Percentiles rank a stretch among this genome's conserved stretches.
phyloP scores from a whole-genome alignment of 2,888 invertebrate species.

The Apeira syringaria region DNA sequence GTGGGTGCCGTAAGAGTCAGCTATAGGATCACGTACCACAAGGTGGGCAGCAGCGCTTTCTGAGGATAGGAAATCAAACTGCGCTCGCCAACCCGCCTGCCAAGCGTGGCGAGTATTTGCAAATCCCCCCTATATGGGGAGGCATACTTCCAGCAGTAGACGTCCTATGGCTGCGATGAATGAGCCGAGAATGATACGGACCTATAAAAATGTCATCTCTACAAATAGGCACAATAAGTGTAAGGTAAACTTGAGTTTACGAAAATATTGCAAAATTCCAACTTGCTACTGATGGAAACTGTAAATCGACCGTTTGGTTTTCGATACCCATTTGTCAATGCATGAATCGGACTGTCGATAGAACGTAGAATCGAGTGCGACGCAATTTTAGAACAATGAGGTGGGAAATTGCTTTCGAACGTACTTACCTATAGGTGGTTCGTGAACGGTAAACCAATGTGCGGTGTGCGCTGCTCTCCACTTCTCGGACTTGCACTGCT shows the following conservation, averaged over 20 bases:
- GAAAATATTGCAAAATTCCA: slow-evolving; percentile 4
- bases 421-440: slow-evolving; percentile 28
- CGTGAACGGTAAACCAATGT: slow-evolving; percentile 28
- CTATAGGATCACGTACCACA: too few relatives aligned
- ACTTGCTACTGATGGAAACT: slow-evolving; percentile 10
- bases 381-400: slow-evolving; percentile 73
- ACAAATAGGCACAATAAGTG: not conserved
- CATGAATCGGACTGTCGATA: slow-evolving; percentile 47
- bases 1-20: too few relatives aligned
- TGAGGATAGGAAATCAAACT: too few relatives aligned
- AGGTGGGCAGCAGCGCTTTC: too few relatives aligned
- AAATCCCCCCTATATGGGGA: too few relatives aligned
- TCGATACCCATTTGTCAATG: slow-evolving; percentile 50
- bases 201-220: too few relatives aligned
- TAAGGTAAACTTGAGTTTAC: not conserved
- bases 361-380: slow-evolving; percentile 48
- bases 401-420: slow-evolving; percentile 65
- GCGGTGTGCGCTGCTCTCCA: slow-evolving; percentile 18
- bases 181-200: too few relatives aligned
- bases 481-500: slow-evolving; percentile 15
- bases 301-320: slow-evolving; percentile 42
- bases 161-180: too few relatives aligned
- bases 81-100: too few relatives aligned
- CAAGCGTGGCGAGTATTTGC: too few relatives aligned
- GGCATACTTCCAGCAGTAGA: too few relatives aligned